Evolutionary conservation across 1,140 invertebrate species (phyloP).

Genomic region (Neomicropteryx cornuta): DNA sequence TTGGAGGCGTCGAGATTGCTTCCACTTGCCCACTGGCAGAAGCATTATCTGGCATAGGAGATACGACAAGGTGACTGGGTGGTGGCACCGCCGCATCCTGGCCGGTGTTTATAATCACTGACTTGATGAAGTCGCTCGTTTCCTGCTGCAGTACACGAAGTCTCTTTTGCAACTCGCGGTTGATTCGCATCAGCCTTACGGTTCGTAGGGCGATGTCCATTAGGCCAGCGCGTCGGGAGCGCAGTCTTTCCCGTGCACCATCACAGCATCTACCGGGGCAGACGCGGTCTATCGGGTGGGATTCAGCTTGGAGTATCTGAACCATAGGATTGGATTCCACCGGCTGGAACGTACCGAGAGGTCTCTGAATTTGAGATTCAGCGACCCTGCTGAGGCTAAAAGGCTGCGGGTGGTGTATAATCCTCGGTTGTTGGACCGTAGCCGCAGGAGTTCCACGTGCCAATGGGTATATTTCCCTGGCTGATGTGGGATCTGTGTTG

Average conservation of each 20-base stretch:
- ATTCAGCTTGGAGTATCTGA: neutral
- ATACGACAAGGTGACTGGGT: no score
- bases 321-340: neutral
- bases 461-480: no score
- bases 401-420: no score
- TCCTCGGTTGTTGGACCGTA: no score
- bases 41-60: no score
- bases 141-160: conserved; percentile 32
- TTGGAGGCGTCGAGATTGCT: no score
- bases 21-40: no score
- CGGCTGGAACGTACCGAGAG: neutral
- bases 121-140: conserved; percentile 32
- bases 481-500: no score
- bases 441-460: no score
- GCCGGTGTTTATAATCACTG: conserved; percentile 29
- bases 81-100: no score
- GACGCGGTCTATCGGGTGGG: neutral
- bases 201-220: conserved; percentile 37
- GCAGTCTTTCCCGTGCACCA: conserved; percentile 4
- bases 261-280: neutral
- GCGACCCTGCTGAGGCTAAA: neutral
- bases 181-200: conserved; percentile 33
- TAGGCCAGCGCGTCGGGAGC: conserved; percentile 19
- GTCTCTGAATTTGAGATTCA: neutral
- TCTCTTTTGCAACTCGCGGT: conserved; percentile 32